Evolutionary conservation across 2,888 invertebrate genomes (phyloP).

Genomic region (Phlogophora meticulosa): DNA sequence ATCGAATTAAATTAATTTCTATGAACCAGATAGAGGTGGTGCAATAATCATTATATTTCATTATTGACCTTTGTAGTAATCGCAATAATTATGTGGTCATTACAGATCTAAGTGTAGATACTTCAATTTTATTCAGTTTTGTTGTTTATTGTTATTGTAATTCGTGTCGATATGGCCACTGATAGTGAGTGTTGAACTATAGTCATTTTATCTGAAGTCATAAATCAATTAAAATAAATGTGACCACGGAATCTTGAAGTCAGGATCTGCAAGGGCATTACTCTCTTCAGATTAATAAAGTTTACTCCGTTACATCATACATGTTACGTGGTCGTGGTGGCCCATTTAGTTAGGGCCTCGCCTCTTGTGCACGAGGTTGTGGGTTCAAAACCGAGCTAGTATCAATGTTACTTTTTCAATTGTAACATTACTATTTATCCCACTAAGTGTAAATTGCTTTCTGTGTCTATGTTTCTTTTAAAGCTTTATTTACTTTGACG

Average conservation of each 20-base stretch:
- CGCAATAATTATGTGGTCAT: conserved; percentile 43
- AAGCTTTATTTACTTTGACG: too few species aligned
- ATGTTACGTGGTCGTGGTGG: not conserved
- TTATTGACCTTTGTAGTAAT: conserved; percentile 45
- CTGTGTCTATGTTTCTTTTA: too few species aligned
- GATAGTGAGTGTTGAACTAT: conserved; percentile 51
- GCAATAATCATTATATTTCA: conserved; percentile 36
- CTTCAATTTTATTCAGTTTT: conserved; percentile 37
- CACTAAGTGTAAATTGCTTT: too few species aligned
- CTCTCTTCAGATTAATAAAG: not conserved
- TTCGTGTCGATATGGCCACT: conserved; percentile 35
- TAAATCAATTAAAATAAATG: conserved; percentile 38
- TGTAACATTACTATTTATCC: too few species aligned
- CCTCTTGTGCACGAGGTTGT: too few species aligned
- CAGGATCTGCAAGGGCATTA: conserved; percentile 13
- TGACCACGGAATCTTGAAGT: conserved; percentile 12
- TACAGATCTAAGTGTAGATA: conserved; percentile 40
- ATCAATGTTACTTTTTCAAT: too few species aligned
- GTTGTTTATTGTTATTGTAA: conserved; percentile 42
- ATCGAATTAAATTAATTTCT: conserved; percentile 33
- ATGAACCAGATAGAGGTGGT: not conserved
- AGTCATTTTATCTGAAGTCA: conserved; percentile 30
- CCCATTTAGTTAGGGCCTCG: too few species aligned
- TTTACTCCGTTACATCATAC: not conserved
- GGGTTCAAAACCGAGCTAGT: too few species aligned